Percentiles rank a stretch among this genome's conserved stretches.
These are phyloP conservation scores for Spisula subtruncata DNA, from an alignment of 2,888 invertebrate genomes.

Conservation along the genomic window DNA sequence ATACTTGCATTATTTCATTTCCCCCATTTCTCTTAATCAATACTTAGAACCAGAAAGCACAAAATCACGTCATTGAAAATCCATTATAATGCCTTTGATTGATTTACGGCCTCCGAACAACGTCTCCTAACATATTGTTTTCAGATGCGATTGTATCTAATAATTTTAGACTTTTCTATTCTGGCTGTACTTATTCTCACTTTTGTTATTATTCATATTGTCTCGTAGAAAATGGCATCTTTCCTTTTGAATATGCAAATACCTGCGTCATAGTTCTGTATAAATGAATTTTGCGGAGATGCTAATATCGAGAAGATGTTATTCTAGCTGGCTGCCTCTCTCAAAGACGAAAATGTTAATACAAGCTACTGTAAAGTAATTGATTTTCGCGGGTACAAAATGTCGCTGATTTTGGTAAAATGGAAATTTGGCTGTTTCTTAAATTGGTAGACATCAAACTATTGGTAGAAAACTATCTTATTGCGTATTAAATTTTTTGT, in stretches of 20 bases:
- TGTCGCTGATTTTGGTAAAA: too few species aligned
- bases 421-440: too few species aligned
- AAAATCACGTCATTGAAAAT: conserved; percentile 1
- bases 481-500: too few species aligned
- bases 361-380: too few species aligned
- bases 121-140: background rate
- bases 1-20: background rate
- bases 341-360: too few species aligned
- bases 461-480: too few species aligned
- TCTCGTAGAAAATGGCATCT: background rate
- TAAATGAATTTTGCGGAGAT: background rate
- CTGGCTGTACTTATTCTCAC: background rate
- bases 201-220: background rate
- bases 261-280: background rate
- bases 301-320: background rate
- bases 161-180: background rate
- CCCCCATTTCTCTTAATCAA: background rate
- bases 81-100: background rate
- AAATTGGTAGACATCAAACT: too few species aligned
- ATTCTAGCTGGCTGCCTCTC: background rate
- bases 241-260: background rate
- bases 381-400: too few species aligned
- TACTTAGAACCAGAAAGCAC: background rate
- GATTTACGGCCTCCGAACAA: background rate
- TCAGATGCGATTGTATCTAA: background rate